phyloP scores from a whole-genome alignment of 2,888 invertebrate species.

The Pheosia gnoma region DNA sequence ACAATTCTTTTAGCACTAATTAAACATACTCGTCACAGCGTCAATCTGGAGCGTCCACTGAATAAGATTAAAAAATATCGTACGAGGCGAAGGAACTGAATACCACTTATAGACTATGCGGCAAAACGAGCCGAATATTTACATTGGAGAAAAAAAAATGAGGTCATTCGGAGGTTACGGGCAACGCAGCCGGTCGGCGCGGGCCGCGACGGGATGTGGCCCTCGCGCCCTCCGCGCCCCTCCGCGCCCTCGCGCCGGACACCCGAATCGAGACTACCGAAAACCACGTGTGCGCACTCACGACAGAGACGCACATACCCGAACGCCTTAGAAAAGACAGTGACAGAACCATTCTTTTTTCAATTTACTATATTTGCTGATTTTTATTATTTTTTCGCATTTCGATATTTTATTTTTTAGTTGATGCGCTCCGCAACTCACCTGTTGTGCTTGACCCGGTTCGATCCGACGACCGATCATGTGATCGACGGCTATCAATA shows the following conservation, averaged over 20 bases:
- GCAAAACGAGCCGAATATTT: conserved; percentile 82
- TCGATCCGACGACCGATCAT: conserved; percentile 79
- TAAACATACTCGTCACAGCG: conserved; percentile 57
- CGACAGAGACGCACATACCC: conserved; percentile 59
- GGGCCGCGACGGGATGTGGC: conserved; percentile 81
- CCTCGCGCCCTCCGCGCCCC: conserved; percentile 49
- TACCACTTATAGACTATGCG: conserved; percentile 83
- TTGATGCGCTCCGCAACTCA: conserved; percentile 81
- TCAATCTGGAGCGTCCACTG: conserved; percentile 59
- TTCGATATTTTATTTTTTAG: conserved; percentile 85
- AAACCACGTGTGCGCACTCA: conserved; percentile 77
- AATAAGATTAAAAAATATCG: conserved; percentile 54
- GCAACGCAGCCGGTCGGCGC: conserved; percentile 81
- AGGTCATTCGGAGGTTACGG: conserved; percentile 83
- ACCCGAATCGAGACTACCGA: conserved; percentile 55
- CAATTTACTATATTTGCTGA: conserved; percentile 82
- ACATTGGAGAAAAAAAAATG: conserved; percentile 83
- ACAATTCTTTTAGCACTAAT: conserved; percentile 50
- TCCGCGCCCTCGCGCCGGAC: conserved; percentile 43
- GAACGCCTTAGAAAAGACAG: conserved; percentile 38
- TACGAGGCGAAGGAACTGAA: conserved; percentile 78
- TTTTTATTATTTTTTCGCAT: conserved; percentile 84
- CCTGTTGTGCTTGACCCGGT: conserved; percentile 84
- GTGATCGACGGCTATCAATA: conserved; percentile 76
- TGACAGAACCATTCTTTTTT: conserved; percentile 74